Base-by-base conservation (phyloP, 2,797 vertebrate species). In the Euthynnus affinis region DNA sequence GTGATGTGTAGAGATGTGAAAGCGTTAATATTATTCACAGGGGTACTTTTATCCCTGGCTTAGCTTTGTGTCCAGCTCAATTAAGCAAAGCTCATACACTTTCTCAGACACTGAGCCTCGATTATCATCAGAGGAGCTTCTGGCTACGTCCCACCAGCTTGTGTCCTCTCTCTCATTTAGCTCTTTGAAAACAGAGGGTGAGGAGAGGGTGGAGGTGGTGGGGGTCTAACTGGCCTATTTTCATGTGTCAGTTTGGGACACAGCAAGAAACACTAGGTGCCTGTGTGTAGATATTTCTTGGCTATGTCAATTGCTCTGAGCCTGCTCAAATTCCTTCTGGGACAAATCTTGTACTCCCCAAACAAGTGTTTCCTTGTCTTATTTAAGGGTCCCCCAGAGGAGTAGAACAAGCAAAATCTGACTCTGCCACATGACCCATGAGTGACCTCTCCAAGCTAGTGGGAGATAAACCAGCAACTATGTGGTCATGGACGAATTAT, bases 61-160 rank as follows among this genome's bases (percentile, higher is more conserved):
- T 84, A 81, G 84, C 87, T 87, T 89, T 86, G 78, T 88, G 84
- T 89, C 89, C 84, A 71, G 81, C 88, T 89, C 85, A 87, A 87
- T 92, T 89, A 92, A 77, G 78, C 84, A 87, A 85, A 84, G 73
- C 74, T 81, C 80, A 83, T 69, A 82, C 75, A 82, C 81, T 83
- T 78, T 77, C 71, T 64, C 74, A 78, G 80, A 82, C 79, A 76
- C 74, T 71, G 74, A 84, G 75, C 78, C 78, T 82, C 49, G 60
- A 88, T 87, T 88, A 84, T 71, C 64, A 85, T 88, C 78, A 89
- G 76, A 86, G 60, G 49, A 68, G 70, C 81, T 61, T 51, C 57
- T 71, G 81, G 71, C 73, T 67, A 68, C 9, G 23, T 85, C 79
- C 78, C 73, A 82, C 63, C 73, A 79, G 62, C 62, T 64, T 44